Evolutionary conservation across 2,888 invertebrate genomes (phyloP).

Genomic region (Heliconius aoede): DNA sequence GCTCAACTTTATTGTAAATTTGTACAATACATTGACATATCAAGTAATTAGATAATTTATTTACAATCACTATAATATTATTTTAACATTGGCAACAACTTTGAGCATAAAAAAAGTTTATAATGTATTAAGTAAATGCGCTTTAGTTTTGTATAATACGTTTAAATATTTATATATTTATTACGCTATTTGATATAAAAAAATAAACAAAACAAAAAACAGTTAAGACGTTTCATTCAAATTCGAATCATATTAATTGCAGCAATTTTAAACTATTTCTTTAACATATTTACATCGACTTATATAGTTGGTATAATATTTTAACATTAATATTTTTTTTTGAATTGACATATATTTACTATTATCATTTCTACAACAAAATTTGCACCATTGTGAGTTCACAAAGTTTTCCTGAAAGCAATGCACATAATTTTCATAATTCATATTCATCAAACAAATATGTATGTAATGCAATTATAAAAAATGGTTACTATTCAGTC

Average conservation of each 20-base stretch:
- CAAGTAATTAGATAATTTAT: conserved; percentile 48
- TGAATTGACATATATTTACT: conserved; percentile 29
- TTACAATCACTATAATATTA: conserved; percentile 52
- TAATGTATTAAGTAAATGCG: conserved; percentile 6
- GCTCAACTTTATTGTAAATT: conserved; percentile 47
- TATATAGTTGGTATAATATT: not conserved
- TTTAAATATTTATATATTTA: not conserved
- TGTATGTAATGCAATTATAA: not conserved
- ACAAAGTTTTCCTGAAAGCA: not conserved
- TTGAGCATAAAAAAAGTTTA: conserved; percentile 60
- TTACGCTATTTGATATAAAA: not conserved
- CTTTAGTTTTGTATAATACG: not conserved
- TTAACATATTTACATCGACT: conserved; percentile 13
- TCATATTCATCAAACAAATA: too few relatives aligned
- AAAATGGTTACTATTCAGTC: not conserved
- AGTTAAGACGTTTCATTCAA: not conserved
- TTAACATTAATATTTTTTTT: conserved; percentile 15
- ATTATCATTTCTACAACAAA: conserved; percentile 22
- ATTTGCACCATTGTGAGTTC: conserved; percentile 25
- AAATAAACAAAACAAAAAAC: not conserved
- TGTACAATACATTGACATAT: conserved; percentile 45
- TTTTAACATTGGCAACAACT: conserved; percentile 64
- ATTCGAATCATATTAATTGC: not conserved
- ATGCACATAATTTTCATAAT: not conserved
- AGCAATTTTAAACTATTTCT: not conserved